Base-by-base conservation (phyloP, 53 echinoderm and acorn worm genomes). In the Astropecten irregularis region DNA sequence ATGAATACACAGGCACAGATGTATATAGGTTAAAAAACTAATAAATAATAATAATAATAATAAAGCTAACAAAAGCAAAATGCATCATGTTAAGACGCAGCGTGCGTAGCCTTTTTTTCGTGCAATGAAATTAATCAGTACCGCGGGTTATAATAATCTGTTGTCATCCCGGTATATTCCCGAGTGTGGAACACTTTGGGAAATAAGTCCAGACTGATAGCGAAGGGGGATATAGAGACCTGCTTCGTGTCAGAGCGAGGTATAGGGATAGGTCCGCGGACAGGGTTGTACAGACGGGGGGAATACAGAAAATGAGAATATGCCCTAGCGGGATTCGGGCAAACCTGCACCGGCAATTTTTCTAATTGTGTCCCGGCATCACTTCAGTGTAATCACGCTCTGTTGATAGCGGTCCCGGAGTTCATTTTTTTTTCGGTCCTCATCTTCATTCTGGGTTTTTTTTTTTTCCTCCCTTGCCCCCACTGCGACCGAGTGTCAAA, bases 41-140 rank as follows among this genome's bases (percentile, higher is more conserved):
- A n/a, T n/a, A n/a, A n/a, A n/a, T n/a, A n/a, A n/a, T n/a, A n/a
- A n/a, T n/a, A n/a, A n/a, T n/a, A n/a, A n/a, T n/a, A n/a, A n/a
- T n/a, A n/a, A n/a, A n/a, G n/a, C n/a, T n/a, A n/a, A n/a, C n/a
- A n/a, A n/a, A n/a, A n/a, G n/a, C n/a, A n/a, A n/a, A n/a, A n/a
- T n/a, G n/a, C n/a, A n/a, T n/a, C n/a, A n/a, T n/a, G n/a, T n/a
- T n/a, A n/a, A n/a, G n/a, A n/a, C n/a, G n/a, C n/a, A n/a, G n/a
- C n/a, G n/a, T n/a, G n/a, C n/a, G n/a, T n/a, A 52, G 71, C 58
- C 58, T 74, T 57, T 57, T 23, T 51, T 40, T 26, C 58, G 74
- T 74, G 74, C 56, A 74, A 74, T 74, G 74, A 74, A 74, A 74
- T 74, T 74, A 74, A 74, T 40, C 55, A 57, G 74, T 74, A 74